phyloP scores from a whole-genome alignment of 2,888 invertebrate genomes.

The Brassicogethes aeneus region DNA sequence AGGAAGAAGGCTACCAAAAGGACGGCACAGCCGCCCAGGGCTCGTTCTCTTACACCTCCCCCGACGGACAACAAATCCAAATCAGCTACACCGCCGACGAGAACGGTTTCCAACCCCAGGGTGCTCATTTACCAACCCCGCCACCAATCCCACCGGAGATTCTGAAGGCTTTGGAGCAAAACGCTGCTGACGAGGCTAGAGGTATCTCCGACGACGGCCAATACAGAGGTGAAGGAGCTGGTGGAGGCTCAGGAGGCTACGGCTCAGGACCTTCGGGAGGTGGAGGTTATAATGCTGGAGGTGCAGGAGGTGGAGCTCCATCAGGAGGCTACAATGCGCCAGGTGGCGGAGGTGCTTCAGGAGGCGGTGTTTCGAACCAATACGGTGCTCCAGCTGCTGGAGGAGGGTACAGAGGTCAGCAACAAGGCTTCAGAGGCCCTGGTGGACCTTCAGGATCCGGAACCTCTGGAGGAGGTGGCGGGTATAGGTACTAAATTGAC shows the following conservation, averaged over 20 bases:
- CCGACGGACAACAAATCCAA: slow-evolving; percentile 29
- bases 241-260: slow-evolving; percentile 14
- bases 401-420: slow-evolving; percentile 3
- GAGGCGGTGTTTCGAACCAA: background rate
- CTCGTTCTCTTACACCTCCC: slow-evolving; percentile 29
- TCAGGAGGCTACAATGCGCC: slow-evolving; percentile 9
- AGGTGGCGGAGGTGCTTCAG: slow-evolving; percentile 2
- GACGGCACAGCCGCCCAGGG: slow-evolving; percentile 22
- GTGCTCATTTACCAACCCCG: slow-evolving; percentile 49
- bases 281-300: slow-evolving; percentile 5
- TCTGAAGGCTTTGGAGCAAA: slow-evolving; percentile 32
- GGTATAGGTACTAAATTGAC: slow-evolving; percentile 1
- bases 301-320: slow-evolving; percentile 5
- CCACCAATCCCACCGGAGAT: slow-evolving; percentile 52
- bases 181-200: slow-evolving; percentile 26
- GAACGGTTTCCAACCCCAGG: slow-evolving; percentile 47
- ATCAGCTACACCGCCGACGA: slow-evolving; percentile 51
- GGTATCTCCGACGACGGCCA: slow-evolving; percentile 26
- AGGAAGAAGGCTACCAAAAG: slow-evolving; percentile 20
- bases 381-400: slow-evolving; percentile 5
- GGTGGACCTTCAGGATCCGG: slow-evolving; percentile 11
- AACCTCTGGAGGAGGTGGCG: slow-evolving; percentile 5
- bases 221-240: slow-evolving; percentile 22
- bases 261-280: slow-evolving; percentile 8
- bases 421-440: slow-evolving; percentile 3